These are phyloP conservation scores for Menidia menidia DNA, from an alignment of 2,797 vertebrate genomes.

Conservation along the genomic window DNA sequence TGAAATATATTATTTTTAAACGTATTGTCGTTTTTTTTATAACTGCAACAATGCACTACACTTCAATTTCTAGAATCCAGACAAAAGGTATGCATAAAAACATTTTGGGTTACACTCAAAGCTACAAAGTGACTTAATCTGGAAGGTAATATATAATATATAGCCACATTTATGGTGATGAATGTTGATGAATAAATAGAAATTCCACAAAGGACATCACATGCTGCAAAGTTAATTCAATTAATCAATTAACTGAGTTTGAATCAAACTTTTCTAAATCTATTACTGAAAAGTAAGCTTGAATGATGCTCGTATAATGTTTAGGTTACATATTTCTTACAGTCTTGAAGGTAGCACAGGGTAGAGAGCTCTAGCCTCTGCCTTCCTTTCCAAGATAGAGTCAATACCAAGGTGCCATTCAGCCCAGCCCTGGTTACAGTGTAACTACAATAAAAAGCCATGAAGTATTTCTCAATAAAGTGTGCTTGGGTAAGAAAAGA, in stretches of 20 bases:
- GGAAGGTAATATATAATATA: not conserved
- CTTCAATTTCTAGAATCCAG: not conserved
- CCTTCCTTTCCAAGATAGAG: conserved; percentile 18
- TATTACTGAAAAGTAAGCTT: not conserved
- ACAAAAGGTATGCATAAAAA: not conserved
- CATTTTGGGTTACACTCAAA: not conserved
- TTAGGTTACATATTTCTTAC: not conserved
- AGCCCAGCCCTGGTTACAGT: conserved; percentile 56
- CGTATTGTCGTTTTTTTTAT: no score
- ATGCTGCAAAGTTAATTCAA: not conserved
- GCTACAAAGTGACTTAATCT: not conserved
- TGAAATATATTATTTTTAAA: no score
- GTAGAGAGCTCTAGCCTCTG: conserved; percentile 36
- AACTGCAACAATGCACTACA: not conserved
- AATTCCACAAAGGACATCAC: not conserved
- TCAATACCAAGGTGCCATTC: conserved; percentile 42
- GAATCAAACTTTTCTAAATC: not conserved
- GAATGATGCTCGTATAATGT: not conserved
- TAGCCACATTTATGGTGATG: not conserved
- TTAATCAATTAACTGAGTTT: not conserved
- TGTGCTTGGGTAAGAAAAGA: conserved; percentile 34
- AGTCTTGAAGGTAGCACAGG: conserved; percentile 39
- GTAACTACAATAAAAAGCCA: conserved; percentile 37
- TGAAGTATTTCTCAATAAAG: conserved; percentile 33
- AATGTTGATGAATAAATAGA: not conserved